phyloP scores from a whole-genome alignment of 2,888 invertebrate genomes.

The Microctonus hyperodae region DNA sequence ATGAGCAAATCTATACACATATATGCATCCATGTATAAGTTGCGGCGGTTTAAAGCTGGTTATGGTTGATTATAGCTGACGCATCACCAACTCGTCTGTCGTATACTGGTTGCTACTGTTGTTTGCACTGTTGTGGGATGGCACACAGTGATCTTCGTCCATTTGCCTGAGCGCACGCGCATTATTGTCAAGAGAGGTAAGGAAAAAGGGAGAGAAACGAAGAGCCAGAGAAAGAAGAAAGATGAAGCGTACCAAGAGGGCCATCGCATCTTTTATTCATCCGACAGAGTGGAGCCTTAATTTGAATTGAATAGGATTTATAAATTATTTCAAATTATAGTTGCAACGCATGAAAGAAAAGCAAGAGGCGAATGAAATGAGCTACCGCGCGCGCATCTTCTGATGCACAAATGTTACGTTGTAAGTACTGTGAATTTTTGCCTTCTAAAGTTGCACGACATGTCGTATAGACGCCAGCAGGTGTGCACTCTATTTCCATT shows the following conservation, averaged over 20 bases:
- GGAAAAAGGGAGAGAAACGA: background rate
- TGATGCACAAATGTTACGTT: background rate
- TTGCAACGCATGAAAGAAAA: slow-evolving; percentile 54
- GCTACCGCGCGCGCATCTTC: slow-evolving; percentile 11
- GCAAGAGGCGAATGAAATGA: slow-evolving; percentile 6
- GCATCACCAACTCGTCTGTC: slow-evolving; percentile 6
- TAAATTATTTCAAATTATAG: slow-evolving; percentile 64
- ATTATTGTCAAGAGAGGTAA: slow-evolving; percentile 43
- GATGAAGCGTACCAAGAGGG: slow-evolving; percentile 29
- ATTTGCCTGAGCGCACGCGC: slow-evolving; percentile 54
- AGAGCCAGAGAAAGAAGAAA: slow-evolving; percentile 2
- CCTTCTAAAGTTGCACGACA: background rate
- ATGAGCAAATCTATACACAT: background rate
- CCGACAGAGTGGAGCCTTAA: slow-evolving; percentile 64
- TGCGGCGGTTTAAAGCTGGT: slow-evolving; percentile 20
- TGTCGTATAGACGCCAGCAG: background rate
- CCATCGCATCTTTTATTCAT: slow-evolving; percentile 63
- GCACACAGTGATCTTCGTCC: slow-evolving; percentile 36
- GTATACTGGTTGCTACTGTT: slow-evolving; percentile 5
- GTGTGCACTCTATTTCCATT: background rate
- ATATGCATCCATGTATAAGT: background rate
- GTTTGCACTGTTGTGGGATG: slow-evolving; percentile 6
- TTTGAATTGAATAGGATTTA: slow-evolving; percentile 64
- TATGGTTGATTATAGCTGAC: slow-evolving; percentile 12
- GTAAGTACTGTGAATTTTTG: background rate